Percentiles rank a stretch among this genome's conserved stretches.
These are phyloP conservation scores for Lasioglossum vierecki DNA, from an alignment of 2,888 invertebrate genomes.

Conservation along the genomic window DNA sequence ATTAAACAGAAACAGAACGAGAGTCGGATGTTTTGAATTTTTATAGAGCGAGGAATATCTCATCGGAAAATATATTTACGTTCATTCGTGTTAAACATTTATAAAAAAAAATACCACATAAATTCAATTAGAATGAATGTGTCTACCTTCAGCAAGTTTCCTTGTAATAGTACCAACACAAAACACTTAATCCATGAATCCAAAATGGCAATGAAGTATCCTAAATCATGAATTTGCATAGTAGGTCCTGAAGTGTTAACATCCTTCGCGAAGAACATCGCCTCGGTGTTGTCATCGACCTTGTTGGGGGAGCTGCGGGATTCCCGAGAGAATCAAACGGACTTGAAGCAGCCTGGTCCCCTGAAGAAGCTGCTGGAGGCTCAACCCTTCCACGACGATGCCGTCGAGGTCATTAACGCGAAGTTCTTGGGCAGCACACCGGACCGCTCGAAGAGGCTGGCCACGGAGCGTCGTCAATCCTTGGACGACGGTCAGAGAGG, in stretches of 20 bases:
- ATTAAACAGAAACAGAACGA: neutral
- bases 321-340: conserved; percentile 39
- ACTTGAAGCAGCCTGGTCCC: neutral
- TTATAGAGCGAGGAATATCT: neutral
- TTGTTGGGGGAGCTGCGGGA: conserved; percentile 52
- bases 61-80: neutral
- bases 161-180: neutral
- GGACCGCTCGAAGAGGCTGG: neutral
- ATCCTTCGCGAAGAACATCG: conserved; percentile 73
- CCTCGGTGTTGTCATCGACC: conserved; percentile 71
- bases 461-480: neutral
- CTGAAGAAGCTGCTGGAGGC: conserved; percentile 21
- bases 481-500: neutral
- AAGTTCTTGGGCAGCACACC: neutral
- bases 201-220: neutral
- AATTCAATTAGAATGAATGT: neutral
- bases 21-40: neutral
- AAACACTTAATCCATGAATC: neutral
- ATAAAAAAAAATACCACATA: no score
- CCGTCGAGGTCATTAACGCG: neutral
- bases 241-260: conserved; percentile 72
- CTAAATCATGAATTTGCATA: conserved; percentile 21
- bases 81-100: no score
- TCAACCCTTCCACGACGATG: neutral
- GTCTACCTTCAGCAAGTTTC: neutral